These are phyloP conservation scores for Micropterix aruncella DNA, from an alignment of 2,888 invertebrate genomes.

Conservation along the genomic window DNA sequence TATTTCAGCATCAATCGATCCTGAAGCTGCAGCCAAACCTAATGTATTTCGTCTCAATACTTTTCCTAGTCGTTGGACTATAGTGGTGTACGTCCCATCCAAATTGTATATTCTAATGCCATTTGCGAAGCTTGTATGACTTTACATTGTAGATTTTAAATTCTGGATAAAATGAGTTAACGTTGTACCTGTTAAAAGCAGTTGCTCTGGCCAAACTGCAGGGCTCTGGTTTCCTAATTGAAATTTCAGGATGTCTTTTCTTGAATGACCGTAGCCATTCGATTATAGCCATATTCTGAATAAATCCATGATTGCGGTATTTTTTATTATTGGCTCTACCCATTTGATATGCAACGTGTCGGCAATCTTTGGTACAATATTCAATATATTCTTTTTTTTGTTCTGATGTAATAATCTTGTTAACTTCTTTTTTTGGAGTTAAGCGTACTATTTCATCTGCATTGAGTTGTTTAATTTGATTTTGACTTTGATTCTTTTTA, in stretches of 20 bases:
- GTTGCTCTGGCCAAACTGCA: neutral
- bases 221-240: neutral
- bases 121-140: neutral
- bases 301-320: neutral
- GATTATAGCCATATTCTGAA: neutral
- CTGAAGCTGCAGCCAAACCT: neutral
- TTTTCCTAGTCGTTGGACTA: neutral
- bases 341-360: slow-evolving; percentile 1
- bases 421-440: too few species aligned
- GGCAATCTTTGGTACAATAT: too few species aligned
- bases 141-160: neutral
- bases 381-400: too few species aligned
- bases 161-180: neutral
- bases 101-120: neutral
- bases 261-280: slow-evolving; percentile 1
- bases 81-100: neutral
- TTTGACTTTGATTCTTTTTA: too few species aligned
- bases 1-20: neutral
- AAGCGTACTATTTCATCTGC: too few species aligned
- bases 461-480: too few species aligned
- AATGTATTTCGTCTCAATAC: neutral
- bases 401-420: too few species aligned
- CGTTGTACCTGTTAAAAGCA: too few species aligned
- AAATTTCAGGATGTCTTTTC: too few species aligned
- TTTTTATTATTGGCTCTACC: neutral